These are phyloP conservation scores for Perdita meconis DNA, from an alignment of 2,888 invertebrate genomes.

Conservation along the genomic window DNA sequence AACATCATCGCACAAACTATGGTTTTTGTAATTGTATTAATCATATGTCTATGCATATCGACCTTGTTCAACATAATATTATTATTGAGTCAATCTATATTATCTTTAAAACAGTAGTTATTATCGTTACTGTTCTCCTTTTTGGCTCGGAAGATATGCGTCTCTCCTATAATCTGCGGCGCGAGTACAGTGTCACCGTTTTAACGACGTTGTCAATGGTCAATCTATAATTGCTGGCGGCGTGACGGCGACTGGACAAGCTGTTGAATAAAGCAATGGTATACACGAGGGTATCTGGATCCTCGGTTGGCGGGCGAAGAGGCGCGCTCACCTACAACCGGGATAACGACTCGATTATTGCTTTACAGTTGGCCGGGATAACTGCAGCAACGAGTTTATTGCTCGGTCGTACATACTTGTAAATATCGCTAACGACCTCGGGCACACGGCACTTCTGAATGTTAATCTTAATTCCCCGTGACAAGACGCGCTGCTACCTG, in stretches of 20 bases:
- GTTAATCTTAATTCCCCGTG: conserved; percentile 73
- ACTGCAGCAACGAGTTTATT: conserved; percentile 73
- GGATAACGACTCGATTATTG: conserved; percentile 78
- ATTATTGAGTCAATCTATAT: too few species aligned
- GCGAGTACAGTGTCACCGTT: not conserved
- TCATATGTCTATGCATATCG: too few species aligned
- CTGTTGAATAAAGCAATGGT: conserved; percentile 27
- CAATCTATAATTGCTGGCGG: conserved; percentile 10
- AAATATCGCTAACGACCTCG: conserved; percentile 72
- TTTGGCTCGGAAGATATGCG: too few species aligned
- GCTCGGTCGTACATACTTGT: conserved; percentile 67
- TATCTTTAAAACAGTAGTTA: too few species aligned
- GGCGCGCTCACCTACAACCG: conserved; percentile 63
- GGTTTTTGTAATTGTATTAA: too few species aligned
- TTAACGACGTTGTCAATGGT: not conserved
- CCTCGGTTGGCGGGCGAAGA: conserved; percentile 36
- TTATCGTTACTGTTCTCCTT: too few species aligned
- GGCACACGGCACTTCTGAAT: conserved; percentile 68
- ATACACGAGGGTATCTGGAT: conserved; percentile 26
- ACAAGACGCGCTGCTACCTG: conserved; percentile 71
- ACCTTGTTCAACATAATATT: too few species aligned
- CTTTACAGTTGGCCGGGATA: conserved; percentile 68
- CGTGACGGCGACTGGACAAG: conserved; percentile 7
- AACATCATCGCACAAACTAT: too few species aligned
- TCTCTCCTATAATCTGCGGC: not conserved